A percentile compares a stretch with the other conserved stretches of the same genome.
These are phyloP conservation scores for Antheraea yamamai DNA, from an alignment of 2,888 invertebrate species.

Conservation along the genomic window DNA sequence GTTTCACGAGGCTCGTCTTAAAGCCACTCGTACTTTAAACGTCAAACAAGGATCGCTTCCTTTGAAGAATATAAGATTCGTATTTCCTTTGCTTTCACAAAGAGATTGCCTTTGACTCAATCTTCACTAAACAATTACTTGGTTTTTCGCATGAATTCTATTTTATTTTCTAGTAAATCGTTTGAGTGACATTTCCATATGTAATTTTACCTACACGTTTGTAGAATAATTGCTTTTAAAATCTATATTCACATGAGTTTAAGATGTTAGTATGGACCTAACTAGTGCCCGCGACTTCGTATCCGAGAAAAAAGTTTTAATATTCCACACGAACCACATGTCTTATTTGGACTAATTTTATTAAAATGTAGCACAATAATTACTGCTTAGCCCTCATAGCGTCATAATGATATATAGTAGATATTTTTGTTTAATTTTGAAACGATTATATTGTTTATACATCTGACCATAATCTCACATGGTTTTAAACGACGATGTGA, in stretches of 20 bases:
- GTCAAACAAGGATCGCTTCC: slow-evolving; percentile 22
- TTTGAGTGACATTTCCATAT: slow-evolving; percentile 5
- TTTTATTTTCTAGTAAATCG: slow-evolving; percentile 12
- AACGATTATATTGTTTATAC: no score
- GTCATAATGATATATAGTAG: no score
- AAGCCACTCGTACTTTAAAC: slow-evolving; percentile 11
- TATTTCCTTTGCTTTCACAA: slow-evolving; percentile 26
- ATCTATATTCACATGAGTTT: neutral
- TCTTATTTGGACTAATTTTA: no score
- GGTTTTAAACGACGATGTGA: no score
- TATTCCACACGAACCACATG: no score
- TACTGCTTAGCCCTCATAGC: no score
- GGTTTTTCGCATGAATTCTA: slow-evolving; percentile 17
- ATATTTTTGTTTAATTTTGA: neutral
- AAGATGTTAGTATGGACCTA: neutral
- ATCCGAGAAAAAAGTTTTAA: no score
- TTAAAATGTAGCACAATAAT: no score
- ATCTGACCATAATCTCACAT: no score
- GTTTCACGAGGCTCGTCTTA: neutral
- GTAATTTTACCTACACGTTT: neutral
- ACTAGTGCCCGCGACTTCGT: neutral
- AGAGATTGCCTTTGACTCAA: slow-evolving; percentile 29
- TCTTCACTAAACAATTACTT: slow-evolving; percentile 24
- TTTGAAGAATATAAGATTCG: slow-evolving; percentile 26
- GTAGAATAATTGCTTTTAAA: neutral